Conservation (phyloP, 2,113 vertebrate species). For the Pedetes capensis region DNA sequence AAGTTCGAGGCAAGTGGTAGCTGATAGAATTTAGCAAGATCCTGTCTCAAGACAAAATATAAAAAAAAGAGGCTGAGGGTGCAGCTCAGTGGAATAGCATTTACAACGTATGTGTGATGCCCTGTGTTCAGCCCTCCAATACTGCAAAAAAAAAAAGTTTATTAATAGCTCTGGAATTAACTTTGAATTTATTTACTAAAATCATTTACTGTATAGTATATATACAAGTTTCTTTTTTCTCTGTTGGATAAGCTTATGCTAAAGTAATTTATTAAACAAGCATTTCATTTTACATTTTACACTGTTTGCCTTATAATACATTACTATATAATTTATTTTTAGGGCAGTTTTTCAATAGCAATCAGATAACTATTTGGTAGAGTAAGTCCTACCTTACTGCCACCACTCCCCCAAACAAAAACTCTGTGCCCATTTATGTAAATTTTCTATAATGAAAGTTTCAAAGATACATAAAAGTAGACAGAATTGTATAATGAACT, state of each 20-base stretch:
- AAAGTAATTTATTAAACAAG: background rate
- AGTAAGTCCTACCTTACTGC: background rate
- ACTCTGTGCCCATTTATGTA: background rate
- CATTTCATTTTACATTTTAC: slow-evolving; percentile 33
- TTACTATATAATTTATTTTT: background rate
- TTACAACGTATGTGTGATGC: no score
- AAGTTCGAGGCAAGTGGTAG: no score
- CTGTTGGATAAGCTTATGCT: background rate
- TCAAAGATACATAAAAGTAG: background rate
- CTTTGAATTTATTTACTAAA: slow-evolving; percentile 39
- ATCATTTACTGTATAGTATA: background rate
- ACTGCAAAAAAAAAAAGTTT: no score
- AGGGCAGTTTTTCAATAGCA: background rate
- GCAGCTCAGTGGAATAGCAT: no score
- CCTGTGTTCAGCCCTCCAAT: no score
- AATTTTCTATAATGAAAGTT: background rate
- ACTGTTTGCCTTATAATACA: background rate
- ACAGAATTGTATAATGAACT: background rate
- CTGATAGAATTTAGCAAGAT: no score
- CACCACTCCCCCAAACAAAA: background rate
- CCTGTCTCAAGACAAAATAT: no score
- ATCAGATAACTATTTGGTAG: background rate
- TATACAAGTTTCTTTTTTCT: background rate
- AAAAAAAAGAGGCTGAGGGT: no score
- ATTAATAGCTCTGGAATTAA: slow-evolving; percentile 12